These are phyloP conservation scores for Gerris lacustris DNA, from an alignment of 2,888 invertebrate genomes.

Conservation along the genomic window DNA sequence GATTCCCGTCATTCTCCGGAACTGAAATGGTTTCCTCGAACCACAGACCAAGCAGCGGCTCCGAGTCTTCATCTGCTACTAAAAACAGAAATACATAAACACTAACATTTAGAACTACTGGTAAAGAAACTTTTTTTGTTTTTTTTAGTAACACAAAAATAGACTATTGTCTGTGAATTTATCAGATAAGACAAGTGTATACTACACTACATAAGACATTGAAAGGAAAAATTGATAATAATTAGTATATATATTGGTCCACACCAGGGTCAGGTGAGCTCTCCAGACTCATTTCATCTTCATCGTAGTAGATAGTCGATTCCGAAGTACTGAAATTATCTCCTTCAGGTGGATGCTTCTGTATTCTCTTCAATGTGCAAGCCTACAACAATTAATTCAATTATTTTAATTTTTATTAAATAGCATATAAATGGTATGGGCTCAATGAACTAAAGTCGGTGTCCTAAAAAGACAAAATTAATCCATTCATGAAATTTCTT, in stretches of 20 bases:
- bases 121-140: constrained; percentile 7
- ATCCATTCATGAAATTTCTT: too few species aligned
- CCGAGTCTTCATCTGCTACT: constrained; percentile 56
- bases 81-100: constrained; percentile 12
- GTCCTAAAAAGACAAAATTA: too few species aligned
- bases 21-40: constrained; percentile 87
- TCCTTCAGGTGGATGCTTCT: constrained; percentile 70
- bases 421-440: background rate
- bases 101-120: constrained; percentile 26
- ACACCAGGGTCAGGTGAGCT: constrained; percentile 57
- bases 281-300: constrained; percentile 74
- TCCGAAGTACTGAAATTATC: constrained; percentile 72
- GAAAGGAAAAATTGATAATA: too few species aligned
- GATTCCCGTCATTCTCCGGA: constrained; percentile 42
- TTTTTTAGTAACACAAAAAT: background rate
- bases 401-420: background rate
- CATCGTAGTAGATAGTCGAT: constrained; percentile 92
- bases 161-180: too few species aligned
- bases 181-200: too few species aligned
- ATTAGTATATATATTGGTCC: too few species aligned
- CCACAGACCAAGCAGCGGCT: constrained; percentile 82
- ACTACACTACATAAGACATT: too few species aligned
- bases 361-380: constrained; percentile 66
- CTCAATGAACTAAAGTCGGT: too few species aligned
- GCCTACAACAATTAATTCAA: constrained; percentile 40